Conservation (phyloP, 2,797 vertebrate genomes). For the Myotis daubentonii region DNA sequence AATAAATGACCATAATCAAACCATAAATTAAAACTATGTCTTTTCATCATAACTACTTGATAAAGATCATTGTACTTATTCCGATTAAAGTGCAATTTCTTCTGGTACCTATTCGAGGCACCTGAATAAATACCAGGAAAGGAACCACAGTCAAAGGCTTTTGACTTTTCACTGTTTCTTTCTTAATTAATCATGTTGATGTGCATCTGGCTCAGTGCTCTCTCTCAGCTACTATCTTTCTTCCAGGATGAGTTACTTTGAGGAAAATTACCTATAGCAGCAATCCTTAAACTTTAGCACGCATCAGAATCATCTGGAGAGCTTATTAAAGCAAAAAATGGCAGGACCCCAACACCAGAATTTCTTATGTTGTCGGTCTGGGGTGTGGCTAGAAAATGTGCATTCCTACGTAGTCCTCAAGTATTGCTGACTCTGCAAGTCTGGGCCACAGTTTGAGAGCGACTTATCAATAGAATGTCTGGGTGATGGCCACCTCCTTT, state of each 20-base stretch:
- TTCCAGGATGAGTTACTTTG: neutral
- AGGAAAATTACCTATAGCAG: neutral
- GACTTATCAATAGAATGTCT: neutral
- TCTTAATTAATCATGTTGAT: neutral
- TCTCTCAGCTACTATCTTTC: neutral
- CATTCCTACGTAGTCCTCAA: neutral
- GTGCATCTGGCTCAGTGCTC: neutral
- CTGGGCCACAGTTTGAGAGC: neutral
- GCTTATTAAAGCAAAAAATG: neutral
- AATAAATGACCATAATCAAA: constrained; percentile 57
- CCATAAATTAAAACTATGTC: neutral
- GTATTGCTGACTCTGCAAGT: neutral
- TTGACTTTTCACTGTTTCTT: neutral
- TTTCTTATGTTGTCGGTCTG: neutral
- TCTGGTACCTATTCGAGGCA: neutral
- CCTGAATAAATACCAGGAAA: neutral
- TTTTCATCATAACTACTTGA: neutral
- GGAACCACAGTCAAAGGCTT: neutral
- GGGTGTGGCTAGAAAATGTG: neutral
- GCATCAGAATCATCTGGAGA: neutral
- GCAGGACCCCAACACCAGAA: neutral
- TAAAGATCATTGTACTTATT: neutral
- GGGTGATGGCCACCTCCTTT: neutral
- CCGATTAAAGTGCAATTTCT: neutral
- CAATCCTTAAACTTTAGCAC: neutral